These are phyloP conservation scores for Trematomus bernacchii DNA, from an alignment of 2,797 vertebrate species.

Conservation along the genomic window DNA sequence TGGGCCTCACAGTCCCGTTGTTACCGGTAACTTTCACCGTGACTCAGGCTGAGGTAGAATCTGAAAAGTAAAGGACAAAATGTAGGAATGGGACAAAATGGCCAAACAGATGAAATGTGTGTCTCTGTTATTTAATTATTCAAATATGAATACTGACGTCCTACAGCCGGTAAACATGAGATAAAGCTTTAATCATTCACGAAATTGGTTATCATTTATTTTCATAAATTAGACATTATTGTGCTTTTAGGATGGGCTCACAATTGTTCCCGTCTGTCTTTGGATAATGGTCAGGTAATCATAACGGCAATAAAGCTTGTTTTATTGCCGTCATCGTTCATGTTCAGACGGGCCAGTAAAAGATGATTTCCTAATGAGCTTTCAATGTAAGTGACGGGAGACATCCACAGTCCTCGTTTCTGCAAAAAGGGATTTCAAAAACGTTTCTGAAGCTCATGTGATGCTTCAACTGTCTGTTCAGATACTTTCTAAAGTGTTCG, in stretches of 20 bases:
- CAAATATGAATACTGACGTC: neutral
- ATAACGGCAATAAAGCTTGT: neutral
- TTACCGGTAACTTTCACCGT: constrained; percentile 30
- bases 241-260: neutral
- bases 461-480: neutral
- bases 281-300: neutral
- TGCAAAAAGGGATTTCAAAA: too few relatives aligned
- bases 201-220: constrained; percentile 1
- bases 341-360: neutral
- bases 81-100: neutral
- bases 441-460: neutral
- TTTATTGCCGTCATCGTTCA: neutral
- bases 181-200: neutral
- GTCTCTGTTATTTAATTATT: neutral
- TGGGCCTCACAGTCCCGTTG: constrained; percentile 31
- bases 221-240: neutral
- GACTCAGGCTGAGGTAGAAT: constrained; percentile 16
- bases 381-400: neutral
- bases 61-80: constrained; percentile 45
- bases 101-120: constrained; percentile 3
- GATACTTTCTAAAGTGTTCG: too few relatives aligned
- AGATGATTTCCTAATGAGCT: neutral
- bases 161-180: neutral
- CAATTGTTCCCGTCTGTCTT: neutral
- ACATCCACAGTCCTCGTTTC: neutral